These are phyloP conservation scores for Ornithoptera alexandrae DNA, from an alignment of 2,888 invertebrate genomes.

Conservation along the genomic window DNA sequence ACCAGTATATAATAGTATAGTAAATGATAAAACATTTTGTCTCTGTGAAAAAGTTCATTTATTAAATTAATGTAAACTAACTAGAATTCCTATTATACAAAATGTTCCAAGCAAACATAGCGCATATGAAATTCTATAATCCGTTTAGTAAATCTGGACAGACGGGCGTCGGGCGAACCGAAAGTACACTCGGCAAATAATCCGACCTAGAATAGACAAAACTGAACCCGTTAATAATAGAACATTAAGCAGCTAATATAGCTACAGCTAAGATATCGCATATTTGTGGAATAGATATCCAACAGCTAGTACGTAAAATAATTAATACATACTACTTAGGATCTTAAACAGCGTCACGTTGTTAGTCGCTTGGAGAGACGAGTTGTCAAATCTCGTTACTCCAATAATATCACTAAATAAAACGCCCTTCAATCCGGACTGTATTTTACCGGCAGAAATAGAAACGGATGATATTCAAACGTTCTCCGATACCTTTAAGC, in stretches of 20 bases:
- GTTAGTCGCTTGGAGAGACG: too few species aligned
- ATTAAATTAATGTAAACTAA: not conserved
- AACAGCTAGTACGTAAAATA: too few species aligned
- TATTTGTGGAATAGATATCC: not conserved
- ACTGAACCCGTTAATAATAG: not conserved
- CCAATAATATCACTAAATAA: too few species aligned
- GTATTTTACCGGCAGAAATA: too few species aligned
- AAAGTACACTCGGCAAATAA: constrained; percentile 2
- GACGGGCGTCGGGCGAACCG: constrained; percentile 6
- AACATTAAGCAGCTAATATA: not conserved
- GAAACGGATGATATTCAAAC: too few species aligned
- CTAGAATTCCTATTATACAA: not conserved
- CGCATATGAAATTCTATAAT: not conserved
- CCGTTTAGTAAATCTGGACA: not conserved
- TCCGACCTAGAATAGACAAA: constrained; percentile 8
- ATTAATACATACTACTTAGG: too few species aligned
- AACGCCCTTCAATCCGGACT: too few species aligned
- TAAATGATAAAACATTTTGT: not conserved
- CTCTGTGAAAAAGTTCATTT: not conserved
- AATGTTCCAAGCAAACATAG: not conserved
- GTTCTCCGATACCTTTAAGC: too few species aligned
- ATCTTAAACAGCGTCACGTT: too few species aligned
- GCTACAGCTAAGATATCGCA: not conserved
- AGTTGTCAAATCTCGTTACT: too few species aligned
- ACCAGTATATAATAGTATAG: too few species aligned